A percentile compares a stretch with the other conserved stretches of the same genome.
Conservation (phyloP, 2,888 invertebrate species). For the Tetragnatha montana region DNA sequence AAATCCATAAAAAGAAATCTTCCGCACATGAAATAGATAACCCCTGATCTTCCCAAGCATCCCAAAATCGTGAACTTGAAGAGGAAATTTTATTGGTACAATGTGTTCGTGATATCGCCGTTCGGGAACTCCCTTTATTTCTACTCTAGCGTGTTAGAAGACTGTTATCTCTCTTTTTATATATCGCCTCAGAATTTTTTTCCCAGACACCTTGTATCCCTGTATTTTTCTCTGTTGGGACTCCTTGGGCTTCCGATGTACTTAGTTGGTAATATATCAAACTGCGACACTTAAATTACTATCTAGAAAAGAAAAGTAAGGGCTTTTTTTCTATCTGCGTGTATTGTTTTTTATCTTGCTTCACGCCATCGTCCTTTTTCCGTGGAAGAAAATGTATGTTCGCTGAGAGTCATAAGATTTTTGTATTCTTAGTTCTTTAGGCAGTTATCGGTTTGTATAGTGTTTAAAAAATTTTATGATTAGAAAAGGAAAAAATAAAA, state of each 20-base stretch:
- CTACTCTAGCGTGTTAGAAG: background rate
- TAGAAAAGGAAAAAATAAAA: too few species aligned
- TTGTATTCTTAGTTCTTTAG: background rate
- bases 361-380: background rate
- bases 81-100: background rate
- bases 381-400: background rate
- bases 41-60: background rate
- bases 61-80: background rate
- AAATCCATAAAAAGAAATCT: background rate
- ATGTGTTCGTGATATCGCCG: constrained; percentile 1
- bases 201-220: background rate
- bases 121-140: background rate
- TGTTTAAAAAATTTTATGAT: too few species aligned
- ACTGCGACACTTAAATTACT: constrained; percentile 21
- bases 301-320: background rate
- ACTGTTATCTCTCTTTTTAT: background rate
- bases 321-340: background rate
- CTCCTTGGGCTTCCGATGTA: background rate
- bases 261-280: constrained; percentile 13
- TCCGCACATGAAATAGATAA: background rate
- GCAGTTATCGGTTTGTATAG: background rate
- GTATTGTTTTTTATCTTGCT: background rate
- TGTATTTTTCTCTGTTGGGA: background rate
- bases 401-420: background rate
- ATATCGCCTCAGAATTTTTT: background rate